Conservation (phyloP, 2,113 vertebrate species). For the Ctenomys sociabilis region DNA sequence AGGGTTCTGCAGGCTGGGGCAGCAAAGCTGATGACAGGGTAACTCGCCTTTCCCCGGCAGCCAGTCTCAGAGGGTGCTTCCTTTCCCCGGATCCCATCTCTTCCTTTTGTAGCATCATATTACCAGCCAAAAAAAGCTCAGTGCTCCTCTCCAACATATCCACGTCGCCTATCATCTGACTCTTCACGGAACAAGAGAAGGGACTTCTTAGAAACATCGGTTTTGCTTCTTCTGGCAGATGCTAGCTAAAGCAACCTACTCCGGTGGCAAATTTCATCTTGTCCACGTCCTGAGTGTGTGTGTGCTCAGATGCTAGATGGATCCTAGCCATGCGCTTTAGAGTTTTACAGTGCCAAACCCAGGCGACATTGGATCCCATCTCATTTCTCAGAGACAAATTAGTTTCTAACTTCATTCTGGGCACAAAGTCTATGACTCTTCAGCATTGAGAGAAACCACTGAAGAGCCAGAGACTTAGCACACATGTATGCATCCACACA, state of each 20-base stretch:
- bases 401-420: neutral
- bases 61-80: neutral
- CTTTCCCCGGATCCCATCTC: neutral
- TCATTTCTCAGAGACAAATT: slow-evolving; percentile 29
- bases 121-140: slow-evolving; percentile 59
- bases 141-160: slow-evolving; percentile 35
- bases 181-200: slow-evolving; percentile 2
- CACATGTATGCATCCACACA: fast-evolving
- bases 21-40: slow-evolving; percentile 42
- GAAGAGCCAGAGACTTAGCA: neutral
- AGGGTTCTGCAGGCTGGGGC: slow-evolving; percentile 65
- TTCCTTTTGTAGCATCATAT: slow-evolving; percentile 64
- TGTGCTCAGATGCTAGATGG: neutral
- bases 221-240: slow-evolving; percentile 65
- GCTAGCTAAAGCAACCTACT: slow-evolving; percentile 37
- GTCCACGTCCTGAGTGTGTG: neutral
- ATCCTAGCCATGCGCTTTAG: neutral
- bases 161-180: slow-evolving; percentile 68
- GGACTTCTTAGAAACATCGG: slow-evolving; percentile 14
- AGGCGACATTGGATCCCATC: neutral
- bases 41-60: slow-evolving; percentile 24
- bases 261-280: slow-evolving; percentile 45
- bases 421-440: neutral
- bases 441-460: neutral
- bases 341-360: slow-evolving; percentile 15